Evolutionary conservation across 2,113 vertebrate genomes (phyloP), one percentile per base, ranked within the genome.

Genomic region (Hydrolagus affinis): DNA sequence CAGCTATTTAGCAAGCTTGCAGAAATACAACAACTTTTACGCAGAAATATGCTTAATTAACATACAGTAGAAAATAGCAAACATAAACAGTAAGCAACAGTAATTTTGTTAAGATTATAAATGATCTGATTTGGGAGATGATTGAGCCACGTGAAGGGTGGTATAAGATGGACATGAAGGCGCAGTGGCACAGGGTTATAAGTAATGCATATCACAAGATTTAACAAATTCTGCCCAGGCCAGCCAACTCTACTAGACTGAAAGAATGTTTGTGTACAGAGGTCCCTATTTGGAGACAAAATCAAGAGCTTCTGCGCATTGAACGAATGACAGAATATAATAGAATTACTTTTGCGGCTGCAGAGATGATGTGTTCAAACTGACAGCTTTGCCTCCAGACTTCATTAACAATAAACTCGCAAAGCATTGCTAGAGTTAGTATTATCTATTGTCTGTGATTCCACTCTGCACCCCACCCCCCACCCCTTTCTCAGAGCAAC

Each of bases 311-410:
- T 68, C 60, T 66, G 60, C 78, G 19, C 23, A 83, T 11, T 64
- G 25, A 64, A 62, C 10, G 28, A 83, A 25, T 9, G n/a, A 28
- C 76, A 62, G 76, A 80, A 80, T 62, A 80, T 64, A 83, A 66
- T 32, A 68, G 60, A 83, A 32, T 83, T 66, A 83, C 78, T 83
- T n/a, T 66, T 25, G 32, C 10, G 60, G 78, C 78, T 30, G 60
- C 28, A 66, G 78, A 66, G 28, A 83, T 10, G 62, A 83, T 21
- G 60, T n/a, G 60, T 66, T 28, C 28, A 23, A 83, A 32, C 60
- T 68, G 78, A 80, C 76, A 80, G 59, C 2, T 17, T 2, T 66
- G 25, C 57, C 76, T 60, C 76, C 78, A 64, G 62, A 17, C 78
- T 12, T 66, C 62, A 21, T 83, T 32, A 83, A 83, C 28, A 44